Evolutionary conservation across 2,113 vertebrate genomes (phyloP), one percentile per base, ranked within the genome.

Genomic region (Mesocricetus auratus): DNA sequence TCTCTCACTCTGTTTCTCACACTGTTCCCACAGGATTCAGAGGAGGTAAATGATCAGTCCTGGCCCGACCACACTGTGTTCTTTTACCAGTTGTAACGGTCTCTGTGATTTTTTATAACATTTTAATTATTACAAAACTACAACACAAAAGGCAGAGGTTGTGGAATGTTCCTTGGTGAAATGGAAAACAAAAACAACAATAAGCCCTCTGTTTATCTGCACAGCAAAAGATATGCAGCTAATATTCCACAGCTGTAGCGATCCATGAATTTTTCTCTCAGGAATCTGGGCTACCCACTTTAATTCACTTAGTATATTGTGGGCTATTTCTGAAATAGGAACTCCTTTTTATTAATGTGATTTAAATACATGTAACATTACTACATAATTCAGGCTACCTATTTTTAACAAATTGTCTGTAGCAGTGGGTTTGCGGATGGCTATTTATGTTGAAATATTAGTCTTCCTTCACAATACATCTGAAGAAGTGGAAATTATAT

Each of bases 291-390:
- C 69, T 89, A 12, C 31, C 12, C 60, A 42, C 53, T 89, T 45
- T 91, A 91, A 94, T 73, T 74, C 26, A 81, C 16, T 74, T 56
- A 90, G 71, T 73, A 71, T 45, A 39, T 26, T 2, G 60, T 22
- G 50, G 81, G 47, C 8, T 85, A 69, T 56, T 64, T 89, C 53
- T 89, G 31, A 94, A 95, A 86, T 89, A 81, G 31, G 82, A 75
- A 82, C 17, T 69, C 12, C 73, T 24, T 91, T 90, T 26, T 86
- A 50, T 62, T 15, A 86, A 62, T 39, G 5, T 47, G 33, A 71
- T 68, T 58, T 77, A 33, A 71, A 75, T 58, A 86, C 39, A 26
- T n/a, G 16, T 47, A 82, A 94, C 13, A 78, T 3, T 0, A 1
- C 24, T 91, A 47, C 26, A 42, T 75, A 74, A 42, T 53, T 45